Evolutionary conservation across 2,113 vertebrate species (phyloP), one percentile per base, ranked within the genome.

Genomic region (Lipophrys pholis): DNA sequence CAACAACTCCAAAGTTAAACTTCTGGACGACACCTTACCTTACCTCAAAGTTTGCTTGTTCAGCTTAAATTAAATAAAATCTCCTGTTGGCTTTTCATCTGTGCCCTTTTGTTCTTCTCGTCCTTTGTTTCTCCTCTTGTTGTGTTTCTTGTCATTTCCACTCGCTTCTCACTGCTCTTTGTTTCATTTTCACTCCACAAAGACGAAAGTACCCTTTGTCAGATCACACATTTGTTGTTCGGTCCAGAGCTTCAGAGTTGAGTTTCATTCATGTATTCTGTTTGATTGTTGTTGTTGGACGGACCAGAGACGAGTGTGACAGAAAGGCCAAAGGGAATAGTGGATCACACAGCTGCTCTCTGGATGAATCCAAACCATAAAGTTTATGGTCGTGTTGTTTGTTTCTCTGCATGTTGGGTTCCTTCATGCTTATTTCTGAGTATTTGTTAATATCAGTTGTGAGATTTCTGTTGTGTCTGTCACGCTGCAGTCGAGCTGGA

Each of bases 271-370:
- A 17, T 49, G 56, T 36, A 11, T 8, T 41, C 17, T 12, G 0
- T 5, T 8, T 43, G 7, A 0, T 11, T 8, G 14, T 46, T 40
- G 1, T 45, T 9, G 35, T 9, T 11, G 12, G 11, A 17, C 21
- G 11, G 41, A 48, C 16, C 6, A 12, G 2, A 42, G 6, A 4
- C 2, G 35, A 53, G n/a, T 2, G 4, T 8, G 11, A 42, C 38
- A 52, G 43, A 35, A 41, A 41, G 59, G 16, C 6, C 45, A 38
- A 40, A 67, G 62, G 49, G 35, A 62, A 61, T 53, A 15, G 9
- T 40, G 3, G n/a, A 45, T n/a, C 11, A 14, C 57, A n/a, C 10
- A 42, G 5, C 39, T 16, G 7, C 39, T 52, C 55, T 11, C 6
- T 0, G 5, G 15, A 21, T 46, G 6, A 17, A 11, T 15, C 30